Evolutionary conservation across 2,113 vertebrate species (phyloP).

Genomic region (Xyrauchen texanus): DNA sequence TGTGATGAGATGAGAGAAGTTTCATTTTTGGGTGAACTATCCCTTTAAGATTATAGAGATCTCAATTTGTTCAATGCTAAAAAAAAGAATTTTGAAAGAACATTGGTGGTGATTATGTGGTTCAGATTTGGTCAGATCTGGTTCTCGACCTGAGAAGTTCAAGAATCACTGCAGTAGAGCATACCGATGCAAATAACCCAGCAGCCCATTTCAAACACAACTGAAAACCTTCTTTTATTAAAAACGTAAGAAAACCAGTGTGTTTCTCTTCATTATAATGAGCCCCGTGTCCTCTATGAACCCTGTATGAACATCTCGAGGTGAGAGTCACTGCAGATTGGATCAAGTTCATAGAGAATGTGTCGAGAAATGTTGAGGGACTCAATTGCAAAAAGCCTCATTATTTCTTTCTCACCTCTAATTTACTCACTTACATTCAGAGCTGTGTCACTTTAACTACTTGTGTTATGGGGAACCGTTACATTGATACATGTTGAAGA

Average conservation of each 20-base stretch:
- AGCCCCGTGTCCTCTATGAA: neutral
- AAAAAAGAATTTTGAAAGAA: neutral
- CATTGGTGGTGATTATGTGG: neutral
- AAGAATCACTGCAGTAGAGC: neutral
- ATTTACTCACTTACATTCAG: conserved; percentile 37
- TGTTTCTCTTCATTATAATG: conserved; percentile 16
- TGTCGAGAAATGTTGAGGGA: conserved; percentile 22
- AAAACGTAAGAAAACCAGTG: neutral
- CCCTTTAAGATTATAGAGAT: no score
- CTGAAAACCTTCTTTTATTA: neutral
- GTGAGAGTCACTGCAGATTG: conserved; percentile 27
- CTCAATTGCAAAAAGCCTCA: conserved; percentile 37
- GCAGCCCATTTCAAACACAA: neutral
- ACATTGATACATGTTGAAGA: conserved; percentile 46
- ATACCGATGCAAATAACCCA: conserved; percentile 2
- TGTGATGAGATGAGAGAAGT: no score
- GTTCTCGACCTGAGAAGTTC: neutral
- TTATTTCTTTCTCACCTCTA: conserved; percentile 49
- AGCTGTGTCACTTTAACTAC: conserved; percentile 43
- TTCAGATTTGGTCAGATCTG: neutral
- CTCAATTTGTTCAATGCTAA: no score
- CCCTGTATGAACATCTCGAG: conserved; percentile 10
- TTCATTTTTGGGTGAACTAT: no score
- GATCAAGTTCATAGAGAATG: conserved; percentile 21
- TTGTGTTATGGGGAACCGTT: conserved; percentile 42